phyloP scores from a whole-genome alignment of 2,797 vertebrate species.

The Knipowitschia caucasica region DNA sequence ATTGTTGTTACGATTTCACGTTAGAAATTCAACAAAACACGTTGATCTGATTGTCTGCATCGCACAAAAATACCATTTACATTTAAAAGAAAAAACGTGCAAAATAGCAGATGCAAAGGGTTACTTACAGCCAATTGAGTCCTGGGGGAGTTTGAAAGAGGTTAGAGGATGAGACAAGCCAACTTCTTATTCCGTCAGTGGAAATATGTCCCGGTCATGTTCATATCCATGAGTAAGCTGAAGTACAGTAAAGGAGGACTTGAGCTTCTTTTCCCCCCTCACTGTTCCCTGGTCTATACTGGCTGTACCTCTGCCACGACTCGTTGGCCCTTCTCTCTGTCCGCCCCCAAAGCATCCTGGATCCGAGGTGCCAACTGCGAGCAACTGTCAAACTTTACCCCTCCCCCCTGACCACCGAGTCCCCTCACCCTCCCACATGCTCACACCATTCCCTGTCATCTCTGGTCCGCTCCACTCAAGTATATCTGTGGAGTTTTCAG shows the following conservation, averaged over 20 bases:
- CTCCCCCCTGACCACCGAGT: conserved; percentile 26
- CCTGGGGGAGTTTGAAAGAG: conserved; percentile 64
- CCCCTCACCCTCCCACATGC: not conserved
- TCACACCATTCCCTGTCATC: conserved; percentile 17
- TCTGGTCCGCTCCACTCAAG: conserved; percentile 54
- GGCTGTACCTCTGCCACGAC: conserved; percentile 51
- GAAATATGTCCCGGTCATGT: conserved; percentile 66
- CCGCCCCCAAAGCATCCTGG: conserved; percentile 65
- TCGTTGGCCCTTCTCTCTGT: conserved; percentile 55
- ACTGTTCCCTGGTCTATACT: conserved; percentile 34
- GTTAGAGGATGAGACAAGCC: conserved; percentile 55
- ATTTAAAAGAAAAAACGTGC: not conserved
- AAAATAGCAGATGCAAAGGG: conserved; percentile 58
- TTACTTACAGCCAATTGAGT: conserved; percentile 74
- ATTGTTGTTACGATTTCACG: too few relatives aligned
- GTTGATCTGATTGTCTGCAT: too few relatives aligned
- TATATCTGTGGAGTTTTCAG: conserved; percentile 28
- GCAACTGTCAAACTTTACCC: conserved; percentile 70
- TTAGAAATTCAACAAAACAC: too few relatives aligned
- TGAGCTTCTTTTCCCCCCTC: conserved; percentile 48
- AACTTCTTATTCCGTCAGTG: conserved; percentile 66
- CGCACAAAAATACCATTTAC: too few relatives aligned
- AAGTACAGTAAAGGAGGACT: conserved; percentile 44
- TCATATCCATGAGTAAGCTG: conserved; percentile 57
- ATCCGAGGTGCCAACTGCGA: conserved; percentile 77